These are phyloP conservation scores for Alectoris magna DNA, from an alignment of 2,797 vertebrate genomes.

Conservation along the genomic window DNA sequence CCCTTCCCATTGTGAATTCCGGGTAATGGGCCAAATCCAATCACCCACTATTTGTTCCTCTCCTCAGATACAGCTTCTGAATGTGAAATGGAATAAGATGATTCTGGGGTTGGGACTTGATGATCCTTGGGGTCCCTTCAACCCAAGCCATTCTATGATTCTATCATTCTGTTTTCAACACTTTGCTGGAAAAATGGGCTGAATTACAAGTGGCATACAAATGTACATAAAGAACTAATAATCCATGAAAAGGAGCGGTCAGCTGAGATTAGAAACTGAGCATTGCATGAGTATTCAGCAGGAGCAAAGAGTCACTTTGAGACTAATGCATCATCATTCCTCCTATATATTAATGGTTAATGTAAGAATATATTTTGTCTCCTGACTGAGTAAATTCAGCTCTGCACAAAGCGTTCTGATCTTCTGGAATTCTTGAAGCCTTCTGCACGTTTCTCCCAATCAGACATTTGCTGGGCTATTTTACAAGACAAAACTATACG, in stretches of 20 bases:
- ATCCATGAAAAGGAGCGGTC: not conserved
- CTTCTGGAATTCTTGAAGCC: not conserved
- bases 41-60: not conserved
- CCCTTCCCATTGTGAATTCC: not conserved
- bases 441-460: not conserved
- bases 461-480: not conserved
- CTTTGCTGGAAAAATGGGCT: not conserved
- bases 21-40: slow-evolving; percentile 25
- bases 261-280: not conserved
- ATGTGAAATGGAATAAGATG: not conserved
- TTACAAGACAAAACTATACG: not conserved
- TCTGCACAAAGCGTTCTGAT: not conserved
- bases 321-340: not conserved
- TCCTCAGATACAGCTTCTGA: slow-evolving; percentile 11
- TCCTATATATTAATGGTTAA: not conserved
- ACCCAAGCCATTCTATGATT: too few relatives aligned
- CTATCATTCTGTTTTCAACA: not conserved
- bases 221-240: not conserved
- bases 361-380: not conserved
- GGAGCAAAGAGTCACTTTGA: not conserved
- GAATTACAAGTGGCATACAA: not conserved
- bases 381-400: not conserved
- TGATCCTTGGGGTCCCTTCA: too few relatives aligned
- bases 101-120: too few relatives aligned
- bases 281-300: not conserved